Base-by-base conservation (phyloP, 2,797 vertebrate genomes). In the Morus bassanus region DNA sequence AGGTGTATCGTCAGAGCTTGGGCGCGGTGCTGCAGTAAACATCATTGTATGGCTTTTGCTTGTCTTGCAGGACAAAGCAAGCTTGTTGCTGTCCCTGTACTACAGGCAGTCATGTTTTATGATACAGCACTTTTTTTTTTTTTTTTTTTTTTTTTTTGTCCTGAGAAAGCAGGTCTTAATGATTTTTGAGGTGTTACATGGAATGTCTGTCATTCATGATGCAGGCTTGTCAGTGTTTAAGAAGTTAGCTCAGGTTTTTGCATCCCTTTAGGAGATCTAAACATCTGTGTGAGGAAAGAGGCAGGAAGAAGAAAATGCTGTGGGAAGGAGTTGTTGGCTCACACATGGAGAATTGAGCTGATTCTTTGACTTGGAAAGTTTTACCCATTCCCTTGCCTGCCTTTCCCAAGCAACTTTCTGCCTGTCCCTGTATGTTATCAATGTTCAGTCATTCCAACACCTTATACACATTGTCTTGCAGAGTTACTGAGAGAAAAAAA, bases 341-440 rank as follows among this genome's bases (percentile, higher is more conserved):
- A 51, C 0, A 0, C 14, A 17, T 12, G 14, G 68, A 88, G 64
- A 74, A 83, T 70, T 91, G 86, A 91, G 60, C 68, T 91, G 91
- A 69, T 91, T 46, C 69, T 88, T 78, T 84, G 77, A 65, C 83
- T 85, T 63, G 70, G 30, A 83, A 75, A 75, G 91, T 85, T 94
- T 93, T 85, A 48, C 60, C 37, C 60, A 16, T 91, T 89, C 48
- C 63, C n/a, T 82, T 76, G 45, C 91, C 48, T 85, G 70, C 54
- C 67, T 93, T 92, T 96, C 63, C 70, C 18, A n/a, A 89, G 74
- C 86, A 92, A 75, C 37, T 88, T 88, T 87, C 33, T 84, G 79
- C 83, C 74, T 83, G 68, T 83, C 54, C 46, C 54, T 88, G 18
- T 79, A 48, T 73, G 59, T 85, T 91, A 65, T n/a, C 51, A 28